These are phyloP conservation scores for Sander lucioperca DNA, from an alignment of 2,113 vertebrate species.

Conservation along the genomic window DNA sequence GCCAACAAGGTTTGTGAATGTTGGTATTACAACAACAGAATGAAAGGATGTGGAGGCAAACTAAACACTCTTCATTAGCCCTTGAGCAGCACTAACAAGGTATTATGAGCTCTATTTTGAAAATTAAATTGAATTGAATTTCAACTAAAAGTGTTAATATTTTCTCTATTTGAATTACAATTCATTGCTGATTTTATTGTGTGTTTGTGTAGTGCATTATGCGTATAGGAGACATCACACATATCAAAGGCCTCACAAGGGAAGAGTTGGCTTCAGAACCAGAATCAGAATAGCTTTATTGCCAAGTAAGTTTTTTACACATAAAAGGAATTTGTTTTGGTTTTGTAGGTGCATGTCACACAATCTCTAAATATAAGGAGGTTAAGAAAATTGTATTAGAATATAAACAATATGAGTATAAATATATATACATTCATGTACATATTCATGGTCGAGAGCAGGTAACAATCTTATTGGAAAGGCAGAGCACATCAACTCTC, in stretches of 20 bases:
- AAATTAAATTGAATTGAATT: not conserved
- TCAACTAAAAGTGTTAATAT: slow-evolving; percentile 12
- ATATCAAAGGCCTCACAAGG: slow-evolving; percentile 14
- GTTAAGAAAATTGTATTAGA: too few species aligned
- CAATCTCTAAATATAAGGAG: too few species aligned
- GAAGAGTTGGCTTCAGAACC: slow-evolving; percentile 12
- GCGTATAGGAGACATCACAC: not conserved
- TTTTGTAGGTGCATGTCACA: too few species aligned
- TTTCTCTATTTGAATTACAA: slow-evolving; percentile 20
- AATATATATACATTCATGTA: too few species aligned
- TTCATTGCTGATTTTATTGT: slow-evolving; percentile 16
- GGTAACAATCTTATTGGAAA: slow-evolving; percentile 62
- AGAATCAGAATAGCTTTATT: too few species aligned
- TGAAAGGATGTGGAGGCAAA: not conserved
- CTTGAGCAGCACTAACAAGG: not conserved
- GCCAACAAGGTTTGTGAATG: not conserved
- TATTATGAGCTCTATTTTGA: not conserved
- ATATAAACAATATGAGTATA: too few species aligned
- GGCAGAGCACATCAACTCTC: slow-evolving; percentile 49
- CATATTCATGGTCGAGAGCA: slow-evolving; percentile 26
- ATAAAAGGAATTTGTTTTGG: too few species aligned
- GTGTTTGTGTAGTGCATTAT: slow-evolving; percentile 13
- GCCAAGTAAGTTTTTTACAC: too few species aligned
- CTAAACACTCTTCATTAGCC: slow-evolving; percentile 5
- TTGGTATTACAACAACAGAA: not conserved